Evolutionary conservation across 2,888 invertebrate species (phyloP).

Genomic region (Rhorus exstirpatorius): DNA sequence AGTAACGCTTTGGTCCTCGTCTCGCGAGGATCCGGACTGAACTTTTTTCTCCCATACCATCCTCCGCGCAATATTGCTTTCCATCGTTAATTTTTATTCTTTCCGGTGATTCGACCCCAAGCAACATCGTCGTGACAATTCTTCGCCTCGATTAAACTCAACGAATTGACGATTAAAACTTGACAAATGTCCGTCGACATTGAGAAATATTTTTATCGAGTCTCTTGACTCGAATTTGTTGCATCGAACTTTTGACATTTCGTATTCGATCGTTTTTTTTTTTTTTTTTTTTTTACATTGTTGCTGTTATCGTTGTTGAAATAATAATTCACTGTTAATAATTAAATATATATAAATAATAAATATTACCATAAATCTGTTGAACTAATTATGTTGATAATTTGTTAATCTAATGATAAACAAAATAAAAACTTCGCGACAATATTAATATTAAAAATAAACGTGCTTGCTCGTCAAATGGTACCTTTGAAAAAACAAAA

Average conservation of each 20-base stretch:
- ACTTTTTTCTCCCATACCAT: not conserved
- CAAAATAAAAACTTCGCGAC: not conserved
- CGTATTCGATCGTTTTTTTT: not conserved
- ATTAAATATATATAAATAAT: not conserved
- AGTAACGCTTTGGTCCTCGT: conserved; percentile 57
- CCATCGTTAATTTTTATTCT: not conserved
- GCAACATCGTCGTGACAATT: not conserved
- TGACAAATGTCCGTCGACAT: conserved; percentile 64
- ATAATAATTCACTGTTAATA: not conserved
- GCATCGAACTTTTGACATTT: not conserved
- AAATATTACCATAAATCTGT: not conserved
- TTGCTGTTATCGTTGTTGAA: conserved; percentile 9
- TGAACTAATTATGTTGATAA: conserved; percentile 26
- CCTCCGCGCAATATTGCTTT: not conserved
- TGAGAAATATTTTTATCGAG: conserved; percentile 64
- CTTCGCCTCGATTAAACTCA: conserved; percentile 1
- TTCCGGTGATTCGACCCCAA: not conserved
- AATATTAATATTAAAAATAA: conserved; percentile 11
- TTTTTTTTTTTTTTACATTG: conserved; percentile 8
- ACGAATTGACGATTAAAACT: conserved; percentile 10
- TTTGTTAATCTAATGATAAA: not conserved
- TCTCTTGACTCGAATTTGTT: conserved; percentile 56
- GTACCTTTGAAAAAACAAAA: too few relatives aligned
- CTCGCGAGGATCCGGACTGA: conserved; percentile 32
- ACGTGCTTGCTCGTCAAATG: not conserved